Evolutionary conservation across 64 coral and sea anemone species (phyloP).

Genomic region (Hydrozoanthus tunicans): DNA sequence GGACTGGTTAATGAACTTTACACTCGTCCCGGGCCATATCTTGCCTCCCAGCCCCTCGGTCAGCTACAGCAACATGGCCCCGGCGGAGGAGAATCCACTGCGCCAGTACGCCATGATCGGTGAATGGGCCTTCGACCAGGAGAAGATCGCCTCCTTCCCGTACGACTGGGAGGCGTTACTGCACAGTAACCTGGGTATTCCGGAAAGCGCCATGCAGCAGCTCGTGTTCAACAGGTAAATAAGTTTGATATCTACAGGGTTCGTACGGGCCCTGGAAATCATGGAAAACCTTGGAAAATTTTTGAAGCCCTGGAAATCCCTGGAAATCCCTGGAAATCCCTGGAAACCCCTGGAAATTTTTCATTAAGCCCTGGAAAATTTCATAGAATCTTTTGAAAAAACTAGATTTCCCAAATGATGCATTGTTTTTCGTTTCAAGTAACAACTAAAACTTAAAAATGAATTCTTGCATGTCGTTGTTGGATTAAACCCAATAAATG

Average conservation of each 20-base stretch:
- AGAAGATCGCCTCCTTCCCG: conserved; percentile 86
- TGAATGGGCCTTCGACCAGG: conserved; percentile 85
- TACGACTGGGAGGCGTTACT: conserved; percentile 82
- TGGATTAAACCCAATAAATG: too few relatives aligned
- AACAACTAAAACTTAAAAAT: too few relatives aligned
- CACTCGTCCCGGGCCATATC: conserved; percentile 85
- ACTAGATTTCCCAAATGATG: too few relatives aligned
- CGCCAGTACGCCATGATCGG: conserved; percentile 76
- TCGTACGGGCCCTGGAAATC: too few relatives aligned
- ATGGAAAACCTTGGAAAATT: too few relatives aligned
- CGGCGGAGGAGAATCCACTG: conserved; percentile 37
- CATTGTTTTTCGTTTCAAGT: too few relatives aligned
- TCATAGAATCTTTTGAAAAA: too few relatives aligned
- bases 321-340: too few relatives aligned
- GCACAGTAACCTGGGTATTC: conserved; percentile 67
- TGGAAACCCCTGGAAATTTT: too few relatives aligned
- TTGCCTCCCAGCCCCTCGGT: conserved; percentile 70
- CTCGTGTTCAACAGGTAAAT: conserved; percentile 76
- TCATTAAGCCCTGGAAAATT: too few relatives aligned
- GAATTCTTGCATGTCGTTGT: too few relatives aligned
- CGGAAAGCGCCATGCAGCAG: conserved; percentile 54
- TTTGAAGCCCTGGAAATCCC: too few relatives aligned
- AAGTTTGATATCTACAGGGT: not conserved
- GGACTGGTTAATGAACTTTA: conserved; percentile 93
- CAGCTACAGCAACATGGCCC: not conserved